These are phyloP conservation scores for Platycercus adscitus DNA, from an alignment of 2,113 vertebrate species.

Conservation along the genomic window DNA sequence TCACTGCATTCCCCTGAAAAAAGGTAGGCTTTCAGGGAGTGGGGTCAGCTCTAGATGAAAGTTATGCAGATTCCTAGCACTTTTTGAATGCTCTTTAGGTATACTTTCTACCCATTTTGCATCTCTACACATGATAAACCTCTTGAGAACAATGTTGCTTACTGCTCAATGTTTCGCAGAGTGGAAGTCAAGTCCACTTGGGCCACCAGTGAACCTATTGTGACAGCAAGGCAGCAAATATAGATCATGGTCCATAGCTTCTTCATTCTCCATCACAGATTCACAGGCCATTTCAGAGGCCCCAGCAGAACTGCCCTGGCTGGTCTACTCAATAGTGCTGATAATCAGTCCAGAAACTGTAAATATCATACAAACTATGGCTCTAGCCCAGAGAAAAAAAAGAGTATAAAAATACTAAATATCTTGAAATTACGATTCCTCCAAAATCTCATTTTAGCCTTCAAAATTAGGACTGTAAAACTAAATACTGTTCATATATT, in stretches of 20 bases:
- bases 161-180: not conserved
- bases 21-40: not conserved
- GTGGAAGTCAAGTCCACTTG: not conserved
- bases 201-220: not conserved
- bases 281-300: not conserved
- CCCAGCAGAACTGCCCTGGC: not conserved
- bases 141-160: not conserved
- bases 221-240: not conserved
- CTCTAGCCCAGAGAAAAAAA: not conserved
- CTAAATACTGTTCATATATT: not conserved
- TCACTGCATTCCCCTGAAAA: not conserved
- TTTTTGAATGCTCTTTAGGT: not conserved
- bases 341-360: not conserved
- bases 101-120: not conserved
- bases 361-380: not conserved
- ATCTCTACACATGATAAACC: not conserved
- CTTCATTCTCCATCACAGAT: not conserved
- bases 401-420: not conserved
- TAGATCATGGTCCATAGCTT: not conserved
- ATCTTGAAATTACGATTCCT: not conserved
- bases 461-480: not conserved
- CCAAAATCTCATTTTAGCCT: not conserved
- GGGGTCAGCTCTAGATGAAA: not conserved
- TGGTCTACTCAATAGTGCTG: not conserved
- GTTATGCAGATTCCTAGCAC: not conserved